Conservation (phyloP, 2,113 vertebrate genomes). For the Orientallactaga bullata region DNA sequence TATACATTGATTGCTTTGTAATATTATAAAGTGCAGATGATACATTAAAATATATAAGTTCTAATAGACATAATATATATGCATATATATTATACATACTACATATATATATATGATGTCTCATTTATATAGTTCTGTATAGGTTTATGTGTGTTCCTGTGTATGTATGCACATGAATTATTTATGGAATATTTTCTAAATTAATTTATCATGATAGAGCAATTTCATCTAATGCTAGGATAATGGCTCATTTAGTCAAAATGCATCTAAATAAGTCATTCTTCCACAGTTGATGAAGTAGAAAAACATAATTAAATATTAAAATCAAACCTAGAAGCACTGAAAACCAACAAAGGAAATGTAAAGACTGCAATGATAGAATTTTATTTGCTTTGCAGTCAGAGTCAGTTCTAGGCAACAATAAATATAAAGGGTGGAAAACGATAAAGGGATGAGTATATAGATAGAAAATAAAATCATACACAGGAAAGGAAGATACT, state of each 20-base stretch:
- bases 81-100: not conserved
- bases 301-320: slow-evolving; percentile 60
- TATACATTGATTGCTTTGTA: not conserved
- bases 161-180: not conserved
- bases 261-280: slow-evolving; percentile 13
- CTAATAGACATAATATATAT: not conserved
- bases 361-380: not conserved
- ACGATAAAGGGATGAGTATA: slow-evolving; percentile 18
- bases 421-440: slow-evolving; percentile 22
- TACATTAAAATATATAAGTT: not conserved
- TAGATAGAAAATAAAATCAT: not conserved
- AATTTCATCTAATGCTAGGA: not conserved
- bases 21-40: not conserved
- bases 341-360: slow-evolving; percentile 37
- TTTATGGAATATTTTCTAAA: not conserved
- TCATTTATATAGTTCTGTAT: not conserved
- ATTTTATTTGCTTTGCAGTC: not conserved
- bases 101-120: not conserved
- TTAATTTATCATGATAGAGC: slow-evolving; percentile 21
- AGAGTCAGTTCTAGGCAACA: not conserved
- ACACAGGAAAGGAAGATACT: not conserved
- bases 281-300: slow-evolving; percentile 32
- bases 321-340: slow-evolving; percentile 17
- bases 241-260: slow-evolving; percentile 20
- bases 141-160: not conserved